These are phyloP conservation scores for Oreamnos americanus DNA, from an alignment of 2,113 vertebrate species.

Conservation along the genomic window DNA sequence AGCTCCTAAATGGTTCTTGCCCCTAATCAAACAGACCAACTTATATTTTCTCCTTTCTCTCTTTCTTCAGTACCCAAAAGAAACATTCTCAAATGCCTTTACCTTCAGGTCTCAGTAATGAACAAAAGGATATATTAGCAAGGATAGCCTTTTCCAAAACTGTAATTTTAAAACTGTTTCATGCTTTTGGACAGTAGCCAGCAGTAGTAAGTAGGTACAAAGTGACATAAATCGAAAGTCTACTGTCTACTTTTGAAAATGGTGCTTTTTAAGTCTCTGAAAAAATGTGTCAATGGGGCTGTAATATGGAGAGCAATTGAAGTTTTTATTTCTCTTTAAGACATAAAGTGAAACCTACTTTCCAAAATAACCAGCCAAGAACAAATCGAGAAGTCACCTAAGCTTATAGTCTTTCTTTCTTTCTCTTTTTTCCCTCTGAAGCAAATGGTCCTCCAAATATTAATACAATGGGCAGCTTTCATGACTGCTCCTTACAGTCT, in stretches of 20 bases:
- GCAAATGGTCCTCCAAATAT: not conserved
- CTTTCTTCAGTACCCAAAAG: not conserved
- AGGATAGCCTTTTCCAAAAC: constrained; percentile 11
- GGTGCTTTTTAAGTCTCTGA: not conserved
- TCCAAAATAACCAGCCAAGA: not conserved
- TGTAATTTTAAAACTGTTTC: not conserved
- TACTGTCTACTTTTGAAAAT: not conserved
- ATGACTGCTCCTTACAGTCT: too few relatives aligned
- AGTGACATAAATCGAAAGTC: not conserved
- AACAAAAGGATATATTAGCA: not conserved
- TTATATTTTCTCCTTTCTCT: not conserved
- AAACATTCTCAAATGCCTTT: constrained; percentile 11
- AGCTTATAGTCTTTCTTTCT: not conserved
- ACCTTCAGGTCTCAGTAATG: not conserved
- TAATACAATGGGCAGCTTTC: not conserved
- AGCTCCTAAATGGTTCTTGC: not conserved
- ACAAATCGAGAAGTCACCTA: not conserved
- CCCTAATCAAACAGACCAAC: constrained; percentile 1
- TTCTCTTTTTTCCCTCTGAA: not conserved
- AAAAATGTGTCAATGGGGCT: not conserved
- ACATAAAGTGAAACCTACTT: not conserved
- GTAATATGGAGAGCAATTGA: not conserved
- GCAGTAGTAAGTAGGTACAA: not conserved
- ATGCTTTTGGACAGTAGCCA: not conserved
- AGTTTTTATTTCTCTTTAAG: not conserved